Percentiles rank a stretch among this genome's conserved stretches.
Evolutionary conservation across 2,888 invertebrate genomes (phyloP).

Genomic region (Corythucha ciliata): DNA sequence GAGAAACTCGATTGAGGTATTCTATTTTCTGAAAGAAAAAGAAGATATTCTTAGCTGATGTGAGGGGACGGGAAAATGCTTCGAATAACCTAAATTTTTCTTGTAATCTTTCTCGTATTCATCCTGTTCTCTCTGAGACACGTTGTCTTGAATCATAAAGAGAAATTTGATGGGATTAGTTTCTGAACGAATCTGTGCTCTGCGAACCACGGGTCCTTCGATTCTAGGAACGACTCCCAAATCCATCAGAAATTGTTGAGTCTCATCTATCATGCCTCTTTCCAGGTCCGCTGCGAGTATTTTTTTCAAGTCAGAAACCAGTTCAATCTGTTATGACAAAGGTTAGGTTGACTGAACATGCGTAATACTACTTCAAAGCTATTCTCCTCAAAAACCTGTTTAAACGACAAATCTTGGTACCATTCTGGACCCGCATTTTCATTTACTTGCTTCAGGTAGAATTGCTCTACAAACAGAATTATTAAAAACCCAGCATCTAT

Average conservation of each 20-base stretch:
- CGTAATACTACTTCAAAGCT: neutral
- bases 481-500: too few relatives aligned
- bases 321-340: conserved; percentile 16
- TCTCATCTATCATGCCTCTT: conserved; percentile 16
- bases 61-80: neutral
- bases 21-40: conserved; percentile 12
- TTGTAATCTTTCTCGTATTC: conserved; percentile 21
- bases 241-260: conserved; percentile 20
- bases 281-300: conserved; percentile 17
- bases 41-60: neutral
- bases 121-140: conserved; percentile 21
- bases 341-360: neutral
- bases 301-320: conserved; percentile 16
- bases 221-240: conserved; percentile 24
- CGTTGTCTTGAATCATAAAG: conserved; percentile 18
- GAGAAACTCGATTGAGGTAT: conserved; percentile 20
- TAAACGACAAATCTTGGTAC: conserved; percentile 31
- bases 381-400: conserved; percentile 22
- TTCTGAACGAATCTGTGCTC: conserved; percentile 14
- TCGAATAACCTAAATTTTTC: conserved; percentile 19
- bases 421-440: conserved; percentile 26
- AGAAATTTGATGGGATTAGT: conserved; percentile 24
- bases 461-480: neutral
- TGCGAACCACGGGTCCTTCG: conserved; percentile 8
- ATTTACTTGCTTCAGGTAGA: conserved; percentile 1